phyloP scores from a whole-genome alignment of 2,113 vertebrate genomes.

The Leuciscus idus region DNA sequence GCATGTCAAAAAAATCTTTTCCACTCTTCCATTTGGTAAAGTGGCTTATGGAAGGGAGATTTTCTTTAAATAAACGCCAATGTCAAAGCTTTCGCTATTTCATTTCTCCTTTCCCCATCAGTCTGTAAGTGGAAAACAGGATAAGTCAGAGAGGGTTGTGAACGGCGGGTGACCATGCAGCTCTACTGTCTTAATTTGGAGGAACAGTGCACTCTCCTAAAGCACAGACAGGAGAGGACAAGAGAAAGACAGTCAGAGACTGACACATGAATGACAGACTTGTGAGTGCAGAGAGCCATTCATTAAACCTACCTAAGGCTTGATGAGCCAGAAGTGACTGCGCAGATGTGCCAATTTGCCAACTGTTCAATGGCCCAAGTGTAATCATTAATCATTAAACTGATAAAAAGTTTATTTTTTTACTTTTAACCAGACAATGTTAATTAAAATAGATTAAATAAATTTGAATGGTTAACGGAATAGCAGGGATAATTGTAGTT shows the following conservation, averaged over 20 bases:
- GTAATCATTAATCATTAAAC: slow-evolving; percentile 9
- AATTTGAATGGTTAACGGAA: background rate
- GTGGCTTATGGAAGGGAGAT: background rate
- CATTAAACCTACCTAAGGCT: slow-evolving; percentile 22
- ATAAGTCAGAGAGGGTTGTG: background rate
- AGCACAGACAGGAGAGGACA: slow-evolving; percentile 13
- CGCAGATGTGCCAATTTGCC: background rate
- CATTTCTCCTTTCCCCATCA: background rate
- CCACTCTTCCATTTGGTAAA: background rate
- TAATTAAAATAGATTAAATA: background rate
- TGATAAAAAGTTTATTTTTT: background rate
- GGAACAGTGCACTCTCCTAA: slow-evolving; percentile 16
- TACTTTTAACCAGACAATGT: background rate
- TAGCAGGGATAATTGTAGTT: background rate
- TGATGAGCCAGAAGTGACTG: background rate
- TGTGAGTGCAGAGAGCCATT: background rate
- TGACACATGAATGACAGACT: slow-evolving; percentile 20
- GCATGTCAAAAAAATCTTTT: background rate
- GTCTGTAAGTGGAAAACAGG: background rate
- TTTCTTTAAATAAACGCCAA: slow-evolving; percentile 18
- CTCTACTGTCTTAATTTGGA: slow-evolving; percentile 29
- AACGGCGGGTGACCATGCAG: background rate
- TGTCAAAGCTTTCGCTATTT: background rate
- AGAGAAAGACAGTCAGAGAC: background rate
- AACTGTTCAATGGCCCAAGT: background rate